Conservation (phyloP, 2,888 invertebrate species). For the Lissonota sp. region DNA sequence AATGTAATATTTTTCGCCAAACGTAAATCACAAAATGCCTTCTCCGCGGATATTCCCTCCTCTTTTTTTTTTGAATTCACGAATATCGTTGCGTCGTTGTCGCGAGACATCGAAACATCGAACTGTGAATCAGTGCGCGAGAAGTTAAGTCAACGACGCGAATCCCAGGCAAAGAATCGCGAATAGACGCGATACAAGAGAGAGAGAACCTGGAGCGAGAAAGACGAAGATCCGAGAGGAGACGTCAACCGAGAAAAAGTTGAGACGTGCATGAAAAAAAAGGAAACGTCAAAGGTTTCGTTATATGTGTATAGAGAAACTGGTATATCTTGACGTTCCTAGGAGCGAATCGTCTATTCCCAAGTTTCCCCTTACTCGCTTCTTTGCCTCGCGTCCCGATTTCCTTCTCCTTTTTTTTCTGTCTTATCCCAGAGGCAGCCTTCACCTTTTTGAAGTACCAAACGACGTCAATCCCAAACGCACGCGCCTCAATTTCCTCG, state of each 20-base stretch:
- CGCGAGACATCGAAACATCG: conserved; percentile 30
- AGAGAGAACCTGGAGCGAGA: neutral
- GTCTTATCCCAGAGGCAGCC: conserved; percentile 40
- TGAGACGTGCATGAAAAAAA: conserved; percentile 19
- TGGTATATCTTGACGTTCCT: conserved; percentile 24
- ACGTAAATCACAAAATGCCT: conserved; percentile 77
- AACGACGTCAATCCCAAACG: conserved; percentile 40
- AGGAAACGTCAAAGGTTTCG: conserved; percentile 46
- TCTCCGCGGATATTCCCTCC: conserved; percentile 44
- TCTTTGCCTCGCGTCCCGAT: conserved; percentile 41
- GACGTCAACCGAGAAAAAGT: conserved; percentile 5
- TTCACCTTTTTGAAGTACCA: conserved; percentile 54
- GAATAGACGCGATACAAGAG: neutral
- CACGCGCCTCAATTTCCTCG: conserved; percentile 23
- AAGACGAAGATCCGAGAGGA: neutral
- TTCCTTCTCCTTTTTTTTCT: conserved; percentile 6
- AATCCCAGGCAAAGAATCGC: neutral
- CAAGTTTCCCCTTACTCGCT: conserved; percentile 27
- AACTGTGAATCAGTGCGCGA: conserved; percentile 31
- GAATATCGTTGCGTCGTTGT: conserved; percentile 8
- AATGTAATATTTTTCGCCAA: conserved; percentile 79
- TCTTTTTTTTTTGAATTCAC: conserved; percentile 3
- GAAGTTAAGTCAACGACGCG: neutral
- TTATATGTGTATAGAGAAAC: neutral
- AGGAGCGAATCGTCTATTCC: conserved; percentile 39